Evolutionary conservation across 2,113 vertebrate genomes (phyloP), one percentile per base, ranked within the genome.

Genomic region (Anoplopoma fimbria): DNA sequence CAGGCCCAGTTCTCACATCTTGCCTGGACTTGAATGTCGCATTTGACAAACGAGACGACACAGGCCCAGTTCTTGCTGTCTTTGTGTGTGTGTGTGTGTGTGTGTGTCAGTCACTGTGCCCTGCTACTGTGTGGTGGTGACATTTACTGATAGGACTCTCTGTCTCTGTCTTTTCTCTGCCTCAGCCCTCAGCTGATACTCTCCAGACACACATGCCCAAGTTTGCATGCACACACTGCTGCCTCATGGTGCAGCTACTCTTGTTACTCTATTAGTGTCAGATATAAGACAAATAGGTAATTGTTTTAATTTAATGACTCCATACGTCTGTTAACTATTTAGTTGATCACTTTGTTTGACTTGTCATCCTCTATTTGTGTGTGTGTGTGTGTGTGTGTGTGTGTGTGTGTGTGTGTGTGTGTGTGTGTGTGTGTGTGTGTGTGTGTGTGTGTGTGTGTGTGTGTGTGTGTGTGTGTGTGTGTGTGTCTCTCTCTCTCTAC

Each of bases 91-190:
- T 79, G 81, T 77, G 69, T 81, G 82, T 65, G 0, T 15, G 3
- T 58, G 62, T 77, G 69, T 76, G 73, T 0, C 12, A 23, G 63
- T 78, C 73, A 21, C 75, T 55, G 77, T 76, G 53, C 15, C 70
- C 60, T 72, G 29, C 79, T 68, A 34, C 76, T 77, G 79, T 85
- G 57, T 23, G 33, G 33, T 65, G 82, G 21, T 88, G 88, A 88
- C 86, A 79, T 88, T 70, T 77, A 63, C 82, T 70, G 91, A 88
- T 84, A 86, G 25, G 42, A 14, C 40, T 42, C 51, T 47, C 4
- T 62, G 7, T 2, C 77, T 82, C 77, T 82, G 85, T 80, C 75
- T 62, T 82, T 29, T 79, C 33, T 67, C 60, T 53, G 40, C 79
- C 61, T 42, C 73, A 34, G 64, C 23, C 12, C 25, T 69, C 21